Evolutionary conservation across 2,888 invertebrate genomes (phyloP).

Genomic region (Acrobasis repandana): DNA sequence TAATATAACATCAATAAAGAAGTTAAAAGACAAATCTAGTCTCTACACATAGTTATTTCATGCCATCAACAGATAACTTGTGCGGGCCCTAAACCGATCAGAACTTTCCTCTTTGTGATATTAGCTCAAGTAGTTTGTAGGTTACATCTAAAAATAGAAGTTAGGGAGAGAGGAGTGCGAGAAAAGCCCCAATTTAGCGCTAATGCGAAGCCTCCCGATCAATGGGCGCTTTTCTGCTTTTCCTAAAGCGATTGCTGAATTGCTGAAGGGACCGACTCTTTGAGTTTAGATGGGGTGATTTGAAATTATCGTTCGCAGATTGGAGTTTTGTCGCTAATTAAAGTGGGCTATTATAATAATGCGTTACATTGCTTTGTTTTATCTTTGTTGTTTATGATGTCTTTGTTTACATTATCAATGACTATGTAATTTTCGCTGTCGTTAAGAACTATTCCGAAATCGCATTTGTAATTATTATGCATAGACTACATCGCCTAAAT

Average conservation of each 20-base stretch:
- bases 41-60: background rate
- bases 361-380: background rate
- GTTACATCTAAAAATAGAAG: constrained; percentile 33
- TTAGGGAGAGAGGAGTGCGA: constrained; percentile 32
- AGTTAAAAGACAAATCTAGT: background rate
- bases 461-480: too few species aligned
- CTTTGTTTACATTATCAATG: background rate
- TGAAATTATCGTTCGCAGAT: constrained; percentile 5
- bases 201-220: constrained; percentile 36
- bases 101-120: constrained; percentile 11
- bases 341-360: background rate
- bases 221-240: constrained; percentile 35
- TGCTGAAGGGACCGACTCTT: background rate
- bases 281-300: background rate
- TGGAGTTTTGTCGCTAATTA: constrained; percentile 9
- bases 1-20: too few species aligned
- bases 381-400: background rate
- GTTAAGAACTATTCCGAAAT: too few species aligned
- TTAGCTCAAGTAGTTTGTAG: constrained; percentile 17
- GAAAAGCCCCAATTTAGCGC: constrained; percentile 40
- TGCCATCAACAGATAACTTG: background rate
- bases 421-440: too few species aligned
- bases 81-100: background rate
- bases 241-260: constrained; percentile 20
- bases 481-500: too few species aligned